phyloP scores from a whole-genome alignment of 2,888 invertebrate species.

The Pterobdella sp. region DNA sequence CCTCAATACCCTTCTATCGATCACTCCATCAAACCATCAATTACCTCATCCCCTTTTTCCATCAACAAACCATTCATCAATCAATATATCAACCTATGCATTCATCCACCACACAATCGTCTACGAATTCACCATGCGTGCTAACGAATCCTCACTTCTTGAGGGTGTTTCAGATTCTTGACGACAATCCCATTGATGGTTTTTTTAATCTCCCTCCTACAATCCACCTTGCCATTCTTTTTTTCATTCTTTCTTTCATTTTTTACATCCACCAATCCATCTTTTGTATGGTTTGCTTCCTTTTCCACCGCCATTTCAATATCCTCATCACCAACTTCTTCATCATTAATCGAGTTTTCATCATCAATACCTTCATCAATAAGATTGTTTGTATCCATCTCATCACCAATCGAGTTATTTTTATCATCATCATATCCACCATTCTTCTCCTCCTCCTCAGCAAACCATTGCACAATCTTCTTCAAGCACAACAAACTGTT shows the following conservation, averaged over 20 bases:
- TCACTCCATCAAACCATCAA: background rate
- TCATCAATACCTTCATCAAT: slow-evolving; percentile 58
- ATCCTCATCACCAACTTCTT: background rate
- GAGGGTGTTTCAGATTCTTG: background rate
- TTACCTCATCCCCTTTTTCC: background rate
- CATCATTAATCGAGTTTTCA: slow-evolving; percentile 32
- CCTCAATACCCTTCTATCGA: background rate
- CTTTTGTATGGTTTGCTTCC: no score
- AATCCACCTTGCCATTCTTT: background rate
- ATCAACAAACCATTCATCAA: background rate
- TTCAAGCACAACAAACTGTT: background rate
- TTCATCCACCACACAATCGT: no score
- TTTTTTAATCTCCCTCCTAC: background rate
- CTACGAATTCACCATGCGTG: no score
- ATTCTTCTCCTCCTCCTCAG: background rate
- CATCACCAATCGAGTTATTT: slow-evolving; percentile 55
- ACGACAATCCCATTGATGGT: background rate
- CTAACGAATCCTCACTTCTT: background rate
- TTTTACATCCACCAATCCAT: background rate
- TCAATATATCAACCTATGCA: background rate
- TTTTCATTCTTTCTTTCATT: background rate
- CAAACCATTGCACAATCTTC: background rate
- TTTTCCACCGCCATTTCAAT: background rate
- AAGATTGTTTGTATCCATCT: slow-evolving; percentile 37
- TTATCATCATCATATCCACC: slow-evolving; percentile 8